These are phyloP conservation scores for Ennomos quercinarius DNA, from an alignment of 2,888 invertebrate genomes.

Conservation along the genomic window DNA sequence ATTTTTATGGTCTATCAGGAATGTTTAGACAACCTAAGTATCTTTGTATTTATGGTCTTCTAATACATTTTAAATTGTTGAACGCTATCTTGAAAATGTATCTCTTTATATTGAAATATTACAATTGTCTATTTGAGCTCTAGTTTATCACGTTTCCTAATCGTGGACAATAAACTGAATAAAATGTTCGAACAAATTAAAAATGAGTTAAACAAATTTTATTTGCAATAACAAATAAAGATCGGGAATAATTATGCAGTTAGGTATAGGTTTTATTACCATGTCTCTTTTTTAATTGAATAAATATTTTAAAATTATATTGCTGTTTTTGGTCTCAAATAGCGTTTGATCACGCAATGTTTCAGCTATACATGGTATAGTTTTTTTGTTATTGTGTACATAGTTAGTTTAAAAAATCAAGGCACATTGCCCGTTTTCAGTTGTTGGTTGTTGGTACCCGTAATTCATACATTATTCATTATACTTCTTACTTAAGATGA, in stretches of 20 bases:
- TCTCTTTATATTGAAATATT: constrained; percentile 5
- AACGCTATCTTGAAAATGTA: constrained; percentile 4
- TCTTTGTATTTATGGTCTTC: background rate
- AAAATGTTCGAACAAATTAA: background rate
- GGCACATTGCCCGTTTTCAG: too few relatives aligned
- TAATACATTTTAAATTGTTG: constrained; percentile 7
- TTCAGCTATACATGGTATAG: too few relatives aligned
- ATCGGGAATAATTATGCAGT: background rate
- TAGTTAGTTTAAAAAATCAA: too few relatives aligned
- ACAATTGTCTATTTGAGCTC: constrained; percentile 9
- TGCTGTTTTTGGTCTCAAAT: too few relatives aligned
- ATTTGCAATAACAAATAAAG: constrained; percentile 6
- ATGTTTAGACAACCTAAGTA: constrained; percentile 3
- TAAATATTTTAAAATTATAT: too few relatives aligned
- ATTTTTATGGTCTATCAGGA: background rate
- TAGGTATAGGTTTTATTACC: background rate
- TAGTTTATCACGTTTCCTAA: constrained; percentile 10
- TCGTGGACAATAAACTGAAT: background rate
- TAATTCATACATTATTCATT: too few relatives aligned
- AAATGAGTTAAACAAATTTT: background rate
- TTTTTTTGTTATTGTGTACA: too few relatives aligned
- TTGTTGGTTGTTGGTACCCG: too few relatives aligned
- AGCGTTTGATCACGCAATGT: too few relatives aligned
- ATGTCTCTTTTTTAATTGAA: background rate
- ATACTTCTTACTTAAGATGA: too few relatives aligned